Evolutionary conservation across 1,140 invertebrate species (phyloP).

Genomic region (Lineus longissimus): DNA sequence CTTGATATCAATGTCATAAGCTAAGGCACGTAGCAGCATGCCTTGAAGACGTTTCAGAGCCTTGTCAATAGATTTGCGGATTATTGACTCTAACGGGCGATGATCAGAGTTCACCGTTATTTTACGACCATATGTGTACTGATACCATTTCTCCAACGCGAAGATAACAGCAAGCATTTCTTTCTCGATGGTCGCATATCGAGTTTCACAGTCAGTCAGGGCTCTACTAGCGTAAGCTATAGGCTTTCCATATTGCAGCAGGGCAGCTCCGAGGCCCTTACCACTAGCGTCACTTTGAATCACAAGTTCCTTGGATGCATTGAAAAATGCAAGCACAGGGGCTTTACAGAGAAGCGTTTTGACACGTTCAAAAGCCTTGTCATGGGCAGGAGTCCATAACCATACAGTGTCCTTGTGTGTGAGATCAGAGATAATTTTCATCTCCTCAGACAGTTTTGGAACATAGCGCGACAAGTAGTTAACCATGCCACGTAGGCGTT

Average conservation of each 20-base stretch:
- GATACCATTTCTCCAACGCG: slow-evolving; percentile 17
- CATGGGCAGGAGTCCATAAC: slow-evolving; percentile 19
- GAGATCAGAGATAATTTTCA: slow-evolving; percentile 25
- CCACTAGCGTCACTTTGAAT: slow-evolving; percentile 1
- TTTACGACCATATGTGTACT: slow-evolving; percentile 19
- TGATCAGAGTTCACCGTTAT: slow-evolving; percentile 17
- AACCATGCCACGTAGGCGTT: slow-evolving; percentile 23
- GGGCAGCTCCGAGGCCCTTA: not conserved
- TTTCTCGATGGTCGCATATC: slow-evolving; percentile 23
- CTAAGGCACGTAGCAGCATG: not conserved
- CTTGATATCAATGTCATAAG: not conserved
- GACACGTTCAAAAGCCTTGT: slow-evolving; percentile 13
- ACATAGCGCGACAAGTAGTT: slow-evolving; percentile 30
- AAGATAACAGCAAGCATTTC: slow-evolving; percentile 23
- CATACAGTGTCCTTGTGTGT: slow-evolving; percentile 20
- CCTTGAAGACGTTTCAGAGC: not conserved
- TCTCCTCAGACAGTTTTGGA: slow-evolving; percentile 18
- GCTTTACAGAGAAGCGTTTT: slow-evolving; percentile 20
- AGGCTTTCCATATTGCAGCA: slow-evolving; percentile 21
- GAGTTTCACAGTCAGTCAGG: slow-evolving; percentile 6
- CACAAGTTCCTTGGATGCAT: not conserved
- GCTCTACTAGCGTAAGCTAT: not conserved
- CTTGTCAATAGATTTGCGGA: not conserved
- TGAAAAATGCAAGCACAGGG: slow-evolving; percentile 17
- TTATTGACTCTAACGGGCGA: slow-evolving; percentile 16